phyloP scores from a whole-genome alignment of 2,888 invertebrate species.

The Neria commutata region DNA sequence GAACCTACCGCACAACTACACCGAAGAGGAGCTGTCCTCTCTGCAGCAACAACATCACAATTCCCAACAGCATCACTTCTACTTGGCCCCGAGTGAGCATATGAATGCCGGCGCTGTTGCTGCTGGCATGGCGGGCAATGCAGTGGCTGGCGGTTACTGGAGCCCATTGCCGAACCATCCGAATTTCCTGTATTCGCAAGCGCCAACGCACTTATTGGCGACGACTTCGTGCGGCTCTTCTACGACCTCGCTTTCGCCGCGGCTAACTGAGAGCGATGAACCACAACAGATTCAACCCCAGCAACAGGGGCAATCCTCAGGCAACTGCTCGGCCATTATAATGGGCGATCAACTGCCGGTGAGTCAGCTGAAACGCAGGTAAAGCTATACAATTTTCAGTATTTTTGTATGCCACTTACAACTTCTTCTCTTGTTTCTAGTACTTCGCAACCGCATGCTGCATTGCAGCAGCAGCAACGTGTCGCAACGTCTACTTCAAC shows the following conservation, averaged over 20 bases:
- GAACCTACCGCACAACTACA: conserved; percentile 31
- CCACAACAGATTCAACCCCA: too few species aligned
- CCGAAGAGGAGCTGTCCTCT: conserved; percentile 30
- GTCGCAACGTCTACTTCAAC: not conserved
- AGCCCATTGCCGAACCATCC: conserved; percentile 27
- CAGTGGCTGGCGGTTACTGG: conserved; percentile 32
- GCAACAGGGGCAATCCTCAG: not conserved
- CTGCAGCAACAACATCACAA: conserved; percentile 16
- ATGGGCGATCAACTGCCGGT: not conserved
- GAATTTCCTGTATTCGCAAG: conserved; percentile 20
- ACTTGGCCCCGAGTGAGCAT: conserved; percentile 29
- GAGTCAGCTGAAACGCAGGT: not conserved
- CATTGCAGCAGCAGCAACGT: not conserved
- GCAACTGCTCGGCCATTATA: not conserved
- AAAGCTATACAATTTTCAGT: too few species aligned
- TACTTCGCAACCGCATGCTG: not conserved
- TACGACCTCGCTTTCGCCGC: not conserved
- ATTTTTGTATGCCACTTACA: too few species aligned
- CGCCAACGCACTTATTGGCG: conserved; percentile 8
- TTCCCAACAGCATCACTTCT: conserved; percentile 30
- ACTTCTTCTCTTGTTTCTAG: not conserved
- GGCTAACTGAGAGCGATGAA: not conserved
- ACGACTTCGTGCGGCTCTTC: not conserved
- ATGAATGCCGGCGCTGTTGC: conserved; percentile 23
- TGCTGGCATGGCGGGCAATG: conserved; percentile 19